Evolutionary conservation across 2,113 vertebrate genomes (phyloP), one percentile per base, ranked within the genome.

Genomic region (Symphodus melops): DNA sequence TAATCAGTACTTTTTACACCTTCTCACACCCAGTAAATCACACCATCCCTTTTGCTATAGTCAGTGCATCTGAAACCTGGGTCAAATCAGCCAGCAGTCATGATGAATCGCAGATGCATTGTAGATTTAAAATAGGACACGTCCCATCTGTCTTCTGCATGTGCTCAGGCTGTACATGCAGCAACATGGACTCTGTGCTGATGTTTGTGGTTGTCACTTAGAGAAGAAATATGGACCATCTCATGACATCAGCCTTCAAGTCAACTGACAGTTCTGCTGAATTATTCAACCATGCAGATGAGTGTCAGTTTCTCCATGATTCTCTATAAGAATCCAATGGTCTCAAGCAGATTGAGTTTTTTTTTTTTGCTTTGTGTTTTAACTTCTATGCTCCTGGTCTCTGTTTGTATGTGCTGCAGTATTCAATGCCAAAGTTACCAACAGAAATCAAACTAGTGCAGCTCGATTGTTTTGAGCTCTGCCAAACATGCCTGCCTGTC

Each of bases 261-360:
- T 82, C 68, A 87, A 72, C 60, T 63, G 79, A 82, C 79, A 86
- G 77, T 52, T 65, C 56, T 67, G 28, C 51, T 88, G 75, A 87
- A 89, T 89, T 57, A 88, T 89, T 89, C 72, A 89, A 39, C 64
- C 54, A 10, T 42, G 17, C 68, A 77, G 70, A 75, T 83, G 76
- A 79, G 46, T 49, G 74, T 63, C 36, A 48, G 42, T 68, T 48
- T 78, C 70, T 61, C 13, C 33, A 70, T 37, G 71, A 62, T 75
- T 71, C 74, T 57, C 54, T 11, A 72, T 12, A 12, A 55, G 54
- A 76, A 52, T 69, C 3, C 25, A 8, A 52, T 49, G 17, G 64
- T 63, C 9, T 62, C 39, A 17, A 65, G 52, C 19, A 49, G 19
- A 36, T 51, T 14, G 46, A 58, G 55, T 68, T 1, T 9, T n/a